phyloP scores from a whole-genome alignment of 2,888 invertebrate genomes.

The Drosophila pseudotakahashii region DNA sequence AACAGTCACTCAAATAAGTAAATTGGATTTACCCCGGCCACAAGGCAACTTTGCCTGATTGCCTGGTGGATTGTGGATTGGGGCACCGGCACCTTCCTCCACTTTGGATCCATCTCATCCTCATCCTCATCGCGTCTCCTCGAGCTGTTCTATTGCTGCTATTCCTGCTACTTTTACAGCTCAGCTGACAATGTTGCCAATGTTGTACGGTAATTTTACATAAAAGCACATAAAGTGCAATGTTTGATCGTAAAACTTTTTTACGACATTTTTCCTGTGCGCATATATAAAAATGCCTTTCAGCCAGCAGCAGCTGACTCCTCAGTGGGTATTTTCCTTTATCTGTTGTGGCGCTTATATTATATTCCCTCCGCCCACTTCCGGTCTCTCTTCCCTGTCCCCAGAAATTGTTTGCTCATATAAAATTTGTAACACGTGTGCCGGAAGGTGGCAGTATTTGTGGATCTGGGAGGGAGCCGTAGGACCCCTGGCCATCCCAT shows the following conservation, averaged over 20 bases:
- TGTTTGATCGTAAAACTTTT: constrained; percentile 81
- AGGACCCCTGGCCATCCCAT: neutral
- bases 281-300: constrained; percentile 71
- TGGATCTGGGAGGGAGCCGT: neutral
- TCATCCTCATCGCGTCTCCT: constrained; percentile 2
- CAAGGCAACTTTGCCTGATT: constrained; percentile 74
- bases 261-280: constrained; percentile 80
- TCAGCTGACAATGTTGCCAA: constrained; percentile 79
- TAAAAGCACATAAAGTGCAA: constrained; percentile 81
- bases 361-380: constrained; percentile 40
- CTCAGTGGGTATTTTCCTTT: constrained; percentile 69
- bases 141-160: constrained; percentile 46
- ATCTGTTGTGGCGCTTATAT: constrained; percentile 74
- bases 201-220: constrained; percentile 79
- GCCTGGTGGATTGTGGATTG: constrained; percentile 56
- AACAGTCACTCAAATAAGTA: constrained; percentile 63
- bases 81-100: too few species aligned
- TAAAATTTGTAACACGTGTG: constrained; percentile 81
- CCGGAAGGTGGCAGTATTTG: constrained; percentile 28
- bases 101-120: too few species aligned
- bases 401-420: constrained; percentile 70
- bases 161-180: constrained; percentile 72
- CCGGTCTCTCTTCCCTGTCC: constrained; percentile 1
- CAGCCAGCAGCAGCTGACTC: constrained; percentile 42
- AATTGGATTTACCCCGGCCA: constrained; percentile 67